Evolutionary conservation across 2,113 vertebrate genomes (phyloP).

Genomic region (Sorex araneus): DNA sequence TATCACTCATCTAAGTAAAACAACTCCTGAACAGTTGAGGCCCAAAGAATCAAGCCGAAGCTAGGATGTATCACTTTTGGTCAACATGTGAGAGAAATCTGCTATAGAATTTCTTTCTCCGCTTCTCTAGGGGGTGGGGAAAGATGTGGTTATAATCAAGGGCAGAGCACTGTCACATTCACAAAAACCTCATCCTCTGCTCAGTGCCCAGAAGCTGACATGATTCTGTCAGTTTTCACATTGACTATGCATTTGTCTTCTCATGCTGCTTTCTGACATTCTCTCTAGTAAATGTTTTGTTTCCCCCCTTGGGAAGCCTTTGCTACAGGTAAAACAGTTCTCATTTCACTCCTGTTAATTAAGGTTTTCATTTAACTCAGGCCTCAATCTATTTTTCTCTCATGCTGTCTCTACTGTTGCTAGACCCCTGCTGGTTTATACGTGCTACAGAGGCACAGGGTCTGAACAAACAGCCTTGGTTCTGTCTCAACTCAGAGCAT

Average conservation of each 20-base stretch:
- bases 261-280: not conserved
- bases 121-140: not conserved
- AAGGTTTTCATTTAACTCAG: not conserved
- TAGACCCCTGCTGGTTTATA: not conserved
- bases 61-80: not conserved
- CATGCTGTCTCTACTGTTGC: conserved; percentile 6
- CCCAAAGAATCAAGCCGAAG: not conserved
- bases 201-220: not conserved
- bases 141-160: not conserved
- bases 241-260: not conserved
- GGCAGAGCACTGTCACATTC: not conserved
- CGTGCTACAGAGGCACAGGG: not conserved
- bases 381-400: not conserved
- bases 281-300: conserved; percentile 1
- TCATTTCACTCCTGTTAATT: not conserved
- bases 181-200: not conserved
- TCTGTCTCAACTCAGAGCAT: not conserved
- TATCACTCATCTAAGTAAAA: conserved; percentile 25
- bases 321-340: not conserved
- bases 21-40: not conserved
- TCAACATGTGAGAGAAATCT: not conserved
- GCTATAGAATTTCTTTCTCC: not conserved
- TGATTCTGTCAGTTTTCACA: not conserved
- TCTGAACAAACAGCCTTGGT: not conserved
- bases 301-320: not conserved